These are phyloP conservation scores for Limnephilus lunatus DNA, from an alignment of 2,888 invertebrate species.

Conservation along the genomic window DNA sequence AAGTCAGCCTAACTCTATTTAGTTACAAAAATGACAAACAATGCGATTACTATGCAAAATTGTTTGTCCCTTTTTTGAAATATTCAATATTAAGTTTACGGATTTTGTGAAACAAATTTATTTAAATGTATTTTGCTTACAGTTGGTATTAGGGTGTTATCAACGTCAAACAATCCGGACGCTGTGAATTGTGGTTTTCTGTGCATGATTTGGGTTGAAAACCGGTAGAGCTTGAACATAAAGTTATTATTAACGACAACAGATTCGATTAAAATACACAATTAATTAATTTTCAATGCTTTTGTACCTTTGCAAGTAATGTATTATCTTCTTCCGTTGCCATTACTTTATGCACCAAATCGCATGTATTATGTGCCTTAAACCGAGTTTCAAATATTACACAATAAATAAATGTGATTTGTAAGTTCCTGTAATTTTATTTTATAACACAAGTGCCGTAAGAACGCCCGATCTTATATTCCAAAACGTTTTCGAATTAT, in stretches of 20 bases:
- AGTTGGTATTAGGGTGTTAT: slow-evolving; percentile 46
- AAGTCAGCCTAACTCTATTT: background rate
- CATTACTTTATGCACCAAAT: slow-evolving; percentile 41
- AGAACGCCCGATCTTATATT: background rate
- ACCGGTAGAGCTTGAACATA: slow-evolving; percentile 35
- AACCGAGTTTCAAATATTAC: background rate
- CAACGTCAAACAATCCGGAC: slow-evolving; percentile 40
- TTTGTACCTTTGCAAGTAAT: slow-evolving; percentile 23
- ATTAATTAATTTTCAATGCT: background rate
- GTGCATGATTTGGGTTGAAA: slow-evolving; percentile 36
- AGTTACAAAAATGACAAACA: background rate
- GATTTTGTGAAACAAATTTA: background rate
- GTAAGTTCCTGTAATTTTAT: background rate
- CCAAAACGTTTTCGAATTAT: background rate
- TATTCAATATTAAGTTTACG: background rate
- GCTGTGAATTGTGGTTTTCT: slow-evolving; percentile 43
- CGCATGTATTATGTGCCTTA: slow-evolving; percentile 21
- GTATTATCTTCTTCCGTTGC: slow-evolving; percentile 12
- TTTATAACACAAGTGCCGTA: background rate
- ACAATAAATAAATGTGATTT: background rate
- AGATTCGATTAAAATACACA: background rate
- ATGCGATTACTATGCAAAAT: background rate
- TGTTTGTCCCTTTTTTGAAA: background rate
- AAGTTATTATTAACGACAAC: background rate
- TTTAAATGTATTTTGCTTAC: slow-evolving; percentile 21